Base-by-base conservation (phyloP, 2,888 invertebrate genomes). In the Drosophila nr. perissopoda region DNA sequence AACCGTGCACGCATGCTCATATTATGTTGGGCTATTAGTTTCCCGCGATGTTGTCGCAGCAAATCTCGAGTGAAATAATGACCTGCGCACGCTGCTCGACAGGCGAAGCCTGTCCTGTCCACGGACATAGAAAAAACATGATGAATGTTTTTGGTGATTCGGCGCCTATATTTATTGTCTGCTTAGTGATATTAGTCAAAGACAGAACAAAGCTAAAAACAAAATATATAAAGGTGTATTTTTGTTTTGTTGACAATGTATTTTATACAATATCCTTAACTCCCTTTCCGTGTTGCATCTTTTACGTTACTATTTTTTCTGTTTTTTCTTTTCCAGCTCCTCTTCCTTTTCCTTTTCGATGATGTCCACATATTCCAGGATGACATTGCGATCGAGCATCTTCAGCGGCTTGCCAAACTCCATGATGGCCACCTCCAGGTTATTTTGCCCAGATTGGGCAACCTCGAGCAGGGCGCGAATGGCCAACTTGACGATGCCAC, bases 301-400 rank as follows among this genome's bases (percentile, higher is more conserved):
- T 70, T 76, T 59, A 18, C 33, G 67, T 81, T 91, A 93, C 85
- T 45, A 45, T 45, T 93, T 93, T 82, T 93, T 98, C 91, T 97
- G 96, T 90, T 98, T 98, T 93, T 98, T 98, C 95, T 99, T 99
- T 93, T 99, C 99, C 34, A 98, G 98, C 93, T 99, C 99, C 91
- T 98, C 98, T 93, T 99, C 99, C 91, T 99, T 99, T 92, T 99
- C 99, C 91, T 98, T 98, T 92, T 99, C 99, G 90, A 99, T 99
- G 90, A 97, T 97, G 53, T 96, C 95, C 16, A 99, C 98, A 94
- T 98, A 98, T 75, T 96, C 96, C 85, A 98, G 98, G 85, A 99
- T 98, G 61, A 97, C 97, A 61, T 97, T 97, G 7, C 96, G 95
- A 91, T 98, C 97, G 79, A 99, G 94, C 97, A 99, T 99, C 94